A percentile compares a stretch with the other conserved stretches of the same genome.
phyloP scores from a whole-genome alignment of 2,113 vertebrate species.

The Erinaceus europaeus region DNA sequence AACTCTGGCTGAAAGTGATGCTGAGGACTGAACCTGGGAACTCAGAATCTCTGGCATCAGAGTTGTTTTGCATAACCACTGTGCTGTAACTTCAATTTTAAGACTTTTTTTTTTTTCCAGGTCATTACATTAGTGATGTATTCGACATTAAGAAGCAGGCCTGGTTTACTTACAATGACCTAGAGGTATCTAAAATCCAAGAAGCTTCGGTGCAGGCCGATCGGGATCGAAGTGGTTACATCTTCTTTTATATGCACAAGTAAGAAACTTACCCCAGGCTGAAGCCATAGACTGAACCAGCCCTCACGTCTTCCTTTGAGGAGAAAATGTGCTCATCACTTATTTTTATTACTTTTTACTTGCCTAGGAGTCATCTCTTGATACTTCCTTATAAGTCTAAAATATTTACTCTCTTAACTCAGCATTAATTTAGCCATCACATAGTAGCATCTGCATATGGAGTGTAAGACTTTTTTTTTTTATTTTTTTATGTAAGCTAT shows the following conservation, averaged over 20 bases:
- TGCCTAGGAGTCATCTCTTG: not conserved
- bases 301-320: not conserved
- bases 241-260: conserved; percentile 99
- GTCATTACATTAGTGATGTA: conserved; percentile 98
- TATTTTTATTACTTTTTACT: conserved; percentile 40
- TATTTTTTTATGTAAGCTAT: too few relatives aligned
- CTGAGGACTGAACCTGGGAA: not conserved
- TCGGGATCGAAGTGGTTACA: conserved; percentile 95
- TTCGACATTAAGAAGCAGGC: conserved; percentile 98
- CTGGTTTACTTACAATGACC: conserved; percentile 97
- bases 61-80: too few relatives aligned
- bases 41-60: too few relatives aligned
- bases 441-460: not conserved
- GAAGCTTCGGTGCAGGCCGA: conserved; percentile 93
- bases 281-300: not conserved
- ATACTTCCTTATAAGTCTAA: not conserved
- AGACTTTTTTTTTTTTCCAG: conserved; percentile 78
- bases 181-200: conserved; percentile 94
- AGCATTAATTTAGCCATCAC: conserved; percentile 1
- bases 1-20: too few relatives aligned
- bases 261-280: conserved; percentile 75
- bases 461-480: not conserved
- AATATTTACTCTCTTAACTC: not conserved
- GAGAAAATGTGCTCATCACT: conserved; percentile 13
- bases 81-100: not conserved